These are phyloP conservation scores for Eupeodes latifasciatus DNA, from an alignment of 2,888 invertebrate genomes.

Conservation along the genomic window DNA sequence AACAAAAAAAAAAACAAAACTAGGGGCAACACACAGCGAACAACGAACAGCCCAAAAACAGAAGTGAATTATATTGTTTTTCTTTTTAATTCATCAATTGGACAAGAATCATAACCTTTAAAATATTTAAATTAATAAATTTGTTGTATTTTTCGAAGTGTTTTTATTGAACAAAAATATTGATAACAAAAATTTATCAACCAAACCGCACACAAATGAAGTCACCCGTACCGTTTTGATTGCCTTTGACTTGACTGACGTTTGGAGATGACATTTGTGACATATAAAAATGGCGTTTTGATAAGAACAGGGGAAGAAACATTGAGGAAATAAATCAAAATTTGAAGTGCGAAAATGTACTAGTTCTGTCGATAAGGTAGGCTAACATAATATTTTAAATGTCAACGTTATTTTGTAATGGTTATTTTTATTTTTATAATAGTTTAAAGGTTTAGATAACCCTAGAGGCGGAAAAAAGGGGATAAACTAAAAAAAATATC, in stretches of 20 bases:
- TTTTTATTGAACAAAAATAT: slow-evolving; percentile 47
- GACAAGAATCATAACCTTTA: background rate
- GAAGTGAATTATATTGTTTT: background rate
- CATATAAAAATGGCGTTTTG: slow-evolving; percentile 37
- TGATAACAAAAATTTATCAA: slow-evolving; percentile 62
- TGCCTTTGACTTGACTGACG: slow-evolving; percentile 39
- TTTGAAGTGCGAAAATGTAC: background rate
- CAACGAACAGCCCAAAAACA: background rate
- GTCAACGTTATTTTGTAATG: too few species aligned
- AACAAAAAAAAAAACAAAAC: background rate
- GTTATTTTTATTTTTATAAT: too few species aligned
- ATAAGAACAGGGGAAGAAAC: slow-evolving; percentile 55
- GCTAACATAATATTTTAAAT: too few species aligned
- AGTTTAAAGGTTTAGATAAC: too few species aligned
- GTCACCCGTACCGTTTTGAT: slow-evolving; percentile 2
- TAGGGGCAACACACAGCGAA: background rate
- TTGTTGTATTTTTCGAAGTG: background rate
- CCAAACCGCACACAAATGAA: slow-evolving; percentile 50
- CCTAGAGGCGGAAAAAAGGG: too few species aligned
- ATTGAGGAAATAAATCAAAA: background rate
- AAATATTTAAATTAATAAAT: background rate
- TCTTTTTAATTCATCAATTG: slow-evolving; percentile 10
- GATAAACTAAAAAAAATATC: too few species aligned
- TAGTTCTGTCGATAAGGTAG: slow-evolving; percentile 52
- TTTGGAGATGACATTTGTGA: slow-evolving; percentile 45